phyloP scores from a whole-genome alignment of 2,888 invertebrate genomes.

The Prionchulus punctatus region DNA sequence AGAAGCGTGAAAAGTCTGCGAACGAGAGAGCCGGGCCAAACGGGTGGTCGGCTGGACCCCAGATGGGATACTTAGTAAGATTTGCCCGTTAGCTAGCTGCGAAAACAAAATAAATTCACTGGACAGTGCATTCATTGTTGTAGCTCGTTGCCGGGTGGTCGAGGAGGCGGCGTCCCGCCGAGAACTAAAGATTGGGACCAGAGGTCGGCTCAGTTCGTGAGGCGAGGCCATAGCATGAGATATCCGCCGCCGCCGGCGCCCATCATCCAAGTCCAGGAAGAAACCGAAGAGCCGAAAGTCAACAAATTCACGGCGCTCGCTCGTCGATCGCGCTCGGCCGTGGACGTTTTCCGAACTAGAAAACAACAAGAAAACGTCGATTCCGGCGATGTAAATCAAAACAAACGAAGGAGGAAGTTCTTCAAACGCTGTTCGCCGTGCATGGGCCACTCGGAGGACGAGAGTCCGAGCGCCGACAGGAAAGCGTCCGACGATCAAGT shows the following conservation, averaged over 20 bases:
- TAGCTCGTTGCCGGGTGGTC: neutral
- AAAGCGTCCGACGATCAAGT: too few species aligned
- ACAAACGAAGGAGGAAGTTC: too few species aligned
- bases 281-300: too few species aligned
- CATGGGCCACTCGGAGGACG: neutral
- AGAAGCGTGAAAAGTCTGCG: slow-evolving; percentile 22
- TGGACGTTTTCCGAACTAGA: neutral
- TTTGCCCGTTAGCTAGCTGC: neutral
- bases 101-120: neutral
- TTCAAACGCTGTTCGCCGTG: neutral
- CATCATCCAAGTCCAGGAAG: too few species aligned
- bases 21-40: neutral
- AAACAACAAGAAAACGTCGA: too few species aligned
- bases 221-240: too few species aligned
- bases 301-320: neutral
- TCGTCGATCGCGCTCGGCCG: neutral
- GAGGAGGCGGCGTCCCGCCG: neutral
- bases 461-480: neutral
- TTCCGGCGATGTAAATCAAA: too few species aligned
- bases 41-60: neutral
- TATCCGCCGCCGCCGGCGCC: too few species aligned
- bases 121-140: too few species aligned
- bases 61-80: slow-evolving; percentile 1
- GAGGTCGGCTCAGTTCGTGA: too few species aligned
- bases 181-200: neutral